Evolutionary conservation across 2,888 invertebrate species (phyloP), one percentile per base, ranked within the genome.

Genomic region (Eumerus sabulonum): DNA sequence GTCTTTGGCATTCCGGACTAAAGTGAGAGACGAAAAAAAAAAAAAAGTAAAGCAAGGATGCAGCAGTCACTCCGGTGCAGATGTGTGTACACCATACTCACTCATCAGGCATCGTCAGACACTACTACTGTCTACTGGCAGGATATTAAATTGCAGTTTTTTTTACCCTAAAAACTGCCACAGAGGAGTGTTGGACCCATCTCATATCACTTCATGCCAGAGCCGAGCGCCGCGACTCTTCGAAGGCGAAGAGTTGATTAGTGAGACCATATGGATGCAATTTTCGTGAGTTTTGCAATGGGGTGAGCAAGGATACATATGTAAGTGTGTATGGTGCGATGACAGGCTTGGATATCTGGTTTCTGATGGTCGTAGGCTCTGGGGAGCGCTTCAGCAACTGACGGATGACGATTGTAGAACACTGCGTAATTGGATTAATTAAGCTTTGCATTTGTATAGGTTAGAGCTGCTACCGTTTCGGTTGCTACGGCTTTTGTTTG

Each of bases 101-200:
- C 27, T 27, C 27, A 27, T 27, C 27, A 27, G 27, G 27, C 27
- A 7, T 27, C 27, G 27, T 2, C 27, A 27, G 27, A 7, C 27
- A 27, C 27, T 27, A 27, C 7, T 48, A 48, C 14, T 47, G 51
- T n/a, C 17, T 40, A 44, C 44, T 35, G 66, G 62, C 38, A 67
- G 59, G 73, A 79, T 79, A 79, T 79, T 68, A 79, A 79, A 79
- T 79, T 79, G 73, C 77, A 79, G 56, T 77, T 72, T 62, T 74
- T 27, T 27, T 27, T 50, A 2, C 27, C 2, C 27, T 2, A 9
- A 40, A 42, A 48, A 27, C 27, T 7, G 14, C 47, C 47, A 40
- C 16, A 48, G 14, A 44, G 47, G 45, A 27, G 27, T 27, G 27
- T 27, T 7, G 27, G 27, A 7, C 7, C 27, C 27, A 27, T 27